Base-by-base conservation (phyloP, 2,113 vertebrate genomes). In the Paedocypris sp. region DNA sequence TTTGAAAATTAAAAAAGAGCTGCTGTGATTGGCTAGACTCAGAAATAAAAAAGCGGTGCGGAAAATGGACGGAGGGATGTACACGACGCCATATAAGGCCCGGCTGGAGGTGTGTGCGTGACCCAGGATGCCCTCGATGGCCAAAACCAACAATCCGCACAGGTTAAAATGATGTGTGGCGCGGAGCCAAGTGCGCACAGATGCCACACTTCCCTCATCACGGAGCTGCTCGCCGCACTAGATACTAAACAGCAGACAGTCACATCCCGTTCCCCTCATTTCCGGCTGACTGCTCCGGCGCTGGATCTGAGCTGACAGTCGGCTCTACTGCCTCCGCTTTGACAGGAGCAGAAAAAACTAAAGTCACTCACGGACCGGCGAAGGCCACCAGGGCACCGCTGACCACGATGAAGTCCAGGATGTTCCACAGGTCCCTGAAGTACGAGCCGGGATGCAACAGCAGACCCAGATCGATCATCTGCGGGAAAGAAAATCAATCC, bases 321-420 rank as follows among this genome's bases (percentile, higher is more conserved):
- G 28, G 16, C 29, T 51, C 48, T 29, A 38, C 45, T 58, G 26
- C 23, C 35, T 62, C 42, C 28, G 20, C 56, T 22, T 42, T 60
- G 56, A 65, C 56, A 29, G 32, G 28, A 19, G n/a, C n/a, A 16
- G 3, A 48, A 60, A 56, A 15, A 48, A 57, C 26, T 1, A 32
- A 41, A 28, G 26, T 16, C 32, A 92, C 95, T 97, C 88, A 99
- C 95, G 94, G 91, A 87, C 92, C 97, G 61, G 94, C 93, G 43
- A 99, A 99, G 1, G 95, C 95, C 79, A 99, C 93, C 79, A 99
- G 81, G 60, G 95, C 95, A 13, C 95, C 95, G 70, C 89, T 98
- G 90, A 99, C 95, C 77, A 99, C 95, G 32, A 99, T 94, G 80
- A 99, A 99, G 79, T 99, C 94, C 74, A 99, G 81, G 64, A 99